Evolutionary conservation across 2,888 invertebrate genomes (phyloP), one percentile per base, ranked within the genome.

Genomic region (Tachina lurida): DNA sequence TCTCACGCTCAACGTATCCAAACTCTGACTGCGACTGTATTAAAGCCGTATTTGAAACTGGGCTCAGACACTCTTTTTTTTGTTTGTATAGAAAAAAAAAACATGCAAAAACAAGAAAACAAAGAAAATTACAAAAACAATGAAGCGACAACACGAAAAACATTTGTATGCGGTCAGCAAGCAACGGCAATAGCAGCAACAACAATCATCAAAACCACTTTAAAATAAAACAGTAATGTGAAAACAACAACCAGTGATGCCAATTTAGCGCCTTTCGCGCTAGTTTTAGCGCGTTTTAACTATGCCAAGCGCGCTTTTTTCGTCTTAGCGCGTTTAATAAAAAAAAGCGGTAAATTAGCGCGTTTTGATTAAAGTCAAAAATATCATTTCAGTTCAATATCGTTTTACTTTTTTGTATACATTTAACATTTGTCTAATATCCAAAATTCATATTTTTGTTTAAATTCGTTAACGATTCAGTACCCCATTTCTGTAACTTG

Each of bases 1-100:
- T 80, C 84, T 79, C 73, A 88, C 87, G 83, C 87, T 84, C 86
- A 86, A 87, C 87, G 87, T 87, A 84, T 31, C 84, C 87, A 87
- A 87, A 87, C 88, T 87, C 88, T 87, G 87, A 87, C 87, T 88
- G 84, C 84, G 87, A 88, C 87, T 79, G 81, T 80, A 76, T 80
- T 78, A 73, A 87, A 74, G 52, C 17, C 60, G 43, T 60, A n/a
- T 74, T 70, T 65, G 62, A 84, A 87, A 87, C 88, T 87, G 71
- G 86, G 87, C 87, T 88, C 88, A 87, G 87, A 87, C 83, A 77
- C 73, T 73, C 60, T 73, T 31, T 39, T 31, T 31, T 43, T 31
- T 58, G 1, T 22, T 5, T 31, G 0, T 31, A 7, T 31, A 31
- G 45, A 49, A 41, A 41, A 63, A 31, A 67, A 60, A 60, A 45